Base-by-base conservation (phyloP, 2,113 vertebrate species). In the Acrocephalus kingi region DNA sequence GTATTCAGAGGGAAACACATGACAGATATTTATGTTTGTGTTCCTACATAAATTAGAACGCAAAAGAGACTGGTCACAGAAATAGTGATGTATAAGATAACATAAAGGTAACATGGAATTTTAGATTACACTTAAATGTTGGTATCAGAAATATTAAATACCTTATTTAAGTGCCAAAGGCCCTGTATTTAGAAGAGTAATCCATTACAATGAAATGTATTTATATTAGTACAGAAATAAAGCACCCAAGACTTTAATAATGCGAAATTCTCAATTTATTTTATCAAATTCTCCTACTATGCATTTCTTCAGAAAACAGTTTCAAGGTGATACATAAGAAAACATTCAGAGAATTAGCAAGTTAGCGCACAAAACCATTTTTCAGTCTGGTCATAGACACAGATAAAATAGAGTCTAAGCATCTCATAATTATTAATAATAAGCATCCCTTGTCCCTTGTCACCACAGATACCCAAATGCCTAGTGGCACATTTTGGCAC, bases 221-320 rank as follows among this genome's bases (percentile, higher is more conserved):
- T 92, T 33, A 17, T 54, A 54, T 25, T 49, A 49, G 16, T 23
- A 75, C 27, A 92, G 52, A 94, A 95, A 95, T 64, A 75, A 96
- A 90, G 21, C 14, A 3, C 12, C 16, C 10, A 41, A 89, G 17
- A 25, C 54, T 76, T 89, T 37, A 15, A 33, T 25, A 81, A 61
- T 24, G 20, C 4, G 12, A 93, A 86, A 88, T 37, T 55, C 27
- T 78, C 37, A 5, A 48, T 96, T 96, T 96, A 93, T 95, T 97
- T 92, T 39, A 90, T 48, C 61, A 89, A 72, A 61, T 84, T 84
- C 76, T 62, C 23, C 21, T 75, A 45, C 19, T 43, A 46, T 3
- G 33, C 28, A 59, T 41, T 86, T 81, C 90, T 84, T 78, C 69
- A 95, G 85, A 87, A 59, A 84, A 45, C 4, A 0, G 5, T 72